These are phyloP conservation scores for Acleris laterana DNA, from an alignment of 2,888 invertebrate species.

Conservation along the genomic window DNA sequence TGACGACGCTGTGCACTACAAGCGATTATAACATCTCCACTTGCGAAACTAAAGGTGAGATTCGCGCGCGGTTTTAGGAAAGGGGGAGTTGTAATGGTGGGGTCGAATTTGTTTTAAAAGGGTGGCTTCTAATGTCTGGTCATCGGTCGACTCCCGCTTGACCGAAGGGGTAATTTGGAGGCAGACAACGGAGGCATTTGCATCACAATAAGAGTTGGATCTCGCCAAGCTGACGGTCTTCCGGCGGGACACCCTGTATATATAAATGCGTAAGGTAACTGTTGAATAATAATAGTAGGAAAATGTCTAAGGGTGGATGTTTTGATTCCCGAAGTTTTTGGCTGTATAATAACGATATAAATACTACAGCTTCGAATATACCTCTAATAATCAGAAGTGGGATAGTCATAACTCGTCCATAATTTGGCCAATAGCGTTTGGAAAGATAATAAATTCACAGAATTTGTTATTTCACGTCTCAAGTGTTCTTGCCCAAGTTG, in stretches of 20 bases:
- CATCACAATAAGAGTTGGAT: conserved; percentile 80
- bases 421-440: conserved; percentile 2
- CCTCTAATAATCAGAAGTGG: background rate
- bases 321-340: conserved; percentile 27
- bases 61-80: conserved; percentile 47
- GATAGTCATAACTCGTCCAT: conserved; percentile 3
- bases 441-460: conserved; percentile 6
- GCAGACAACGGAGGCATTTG: conserved; percentile 83
- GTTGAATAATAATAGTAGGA: conserved; percentile 67
- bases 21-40: conserved; percentile 52
- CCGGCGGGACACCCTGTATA: conserved; percentile 75
- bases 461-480: conserved; percentile 7
- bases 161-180: conserved; percentile 82
- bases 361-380: background rate
- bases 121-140: conserved; percentile 79
- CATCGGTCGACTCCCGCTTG: conserved; percentile 75
- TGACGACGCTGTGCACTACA: conserved; percentile 45
- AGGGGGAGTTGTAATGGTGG: conserved; percentile 49
- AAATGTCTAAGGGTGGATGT: conserved; percentile 26
- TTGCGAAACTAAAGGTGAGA: conserved; percentile 53
- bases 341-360: conserved; percentile 20
- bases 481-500: conserved; percentile 9
- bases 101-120: conserved; percentile 74
- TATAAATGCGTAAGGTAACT: conserved; percentile 62
- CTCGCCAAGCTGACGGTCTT: conserved; percentile 64